Conservation (phyloP, 2,888 invertebrate genomes). For the Podabrus alpinus region DNA sequence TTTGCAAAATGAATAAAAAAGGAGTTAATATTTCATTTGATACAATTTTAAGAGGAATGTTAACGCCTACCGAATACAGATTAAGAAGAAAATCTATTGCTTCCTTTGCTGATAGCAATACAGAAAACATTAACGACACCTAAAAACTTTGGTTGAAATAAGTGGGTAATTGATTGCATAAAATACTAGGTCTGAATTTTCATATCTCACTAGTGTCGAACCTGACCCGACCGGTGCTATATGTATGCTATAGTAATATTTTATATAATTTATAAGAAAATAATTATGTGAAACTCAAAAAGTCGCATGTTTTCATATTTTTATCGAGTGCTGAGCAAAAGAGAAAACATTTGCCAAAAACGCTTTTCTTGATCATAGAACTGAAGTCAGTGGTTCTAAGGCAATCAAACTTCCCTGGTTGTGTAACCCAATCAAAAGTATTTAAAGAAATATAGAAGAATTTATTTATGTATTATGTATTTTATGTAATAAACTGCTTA, state of each 20-base stretch:
- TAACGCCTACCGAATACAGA: conserved; percentile 73
- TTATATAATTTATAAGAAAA: too few relatives aligned
- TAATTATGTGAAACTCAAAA: too few relatives aligned
- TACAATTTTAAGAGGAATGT: conserved; percentile 70
- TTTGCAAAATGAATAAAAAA: conserved; percentile 69
- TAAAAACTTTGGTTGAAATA: background rate
- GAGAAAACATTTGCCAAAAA: too few relatives aligned
- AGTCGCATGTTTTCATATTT: too few relatives aligned
- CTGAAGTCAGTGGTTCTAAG: too few relatives aligned
- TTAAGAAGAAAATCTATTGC: conserved; percentile 55
- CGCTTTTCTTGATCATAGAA: too few relatives aligned
- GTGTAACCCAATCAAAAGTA: background rate
- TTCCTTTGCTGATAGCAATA: background rate
- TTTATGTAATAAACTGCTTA: background rate
- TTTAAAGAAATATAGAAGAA: background rate
- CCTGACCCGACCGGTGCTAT: too few relatives aligned
- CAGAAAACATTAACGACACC: background rate
- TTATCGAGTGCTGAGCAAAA: too few relatives aligned
- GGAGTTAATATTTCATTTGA: conserved; percentile 71
- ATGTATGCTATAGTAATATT: too few relatives aligned
- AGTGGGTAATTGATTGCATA: background rate
- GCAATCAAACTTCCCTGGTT: background rate
- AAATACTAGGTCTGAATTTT: background rate
- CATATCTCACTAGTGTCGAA: background rate
- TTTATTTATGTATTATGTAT: background rate